Conservation (phyloP, 2,113 vertebrate species). For the Hypomesus transpacificus region DNA sequence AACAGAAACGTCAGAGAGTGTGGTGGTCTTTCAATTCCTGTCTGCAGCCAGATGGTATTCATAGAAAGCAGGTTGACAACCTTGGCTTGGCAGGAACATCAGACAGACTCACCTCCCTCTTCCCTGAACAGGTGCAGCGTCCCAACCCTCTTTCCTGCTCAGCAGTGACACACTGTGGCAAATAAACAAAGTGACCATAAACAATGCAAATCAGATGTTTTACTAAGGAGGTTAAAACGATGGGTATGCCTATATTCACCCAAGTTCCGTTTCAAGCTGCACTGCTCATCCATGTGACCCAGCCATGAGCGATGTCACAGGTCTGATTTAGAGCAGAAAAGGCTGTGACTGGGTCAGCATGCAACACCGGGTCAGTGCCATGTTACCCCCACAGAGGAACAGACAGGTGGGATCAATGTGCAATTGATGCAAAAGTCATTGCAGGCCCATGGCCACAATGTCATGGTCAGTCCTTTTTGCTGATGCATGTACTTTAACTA, state of each 20-base stretch:
- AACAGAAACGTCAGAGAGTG: neutral
- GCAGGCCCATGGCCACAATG: neutral
- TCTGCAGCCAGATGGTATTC: neutral
- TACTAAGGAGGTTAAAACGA: neutral
- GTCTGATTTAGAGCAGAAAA: neutral
- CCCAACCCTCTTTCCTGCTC: neutral
- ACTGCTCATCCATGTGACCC: no score
- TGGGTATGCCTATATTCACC: neutral
- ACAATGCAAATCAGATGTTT: neutral
- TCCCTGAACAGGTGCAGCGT: neutral
- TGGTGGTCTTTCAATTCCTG: neutral
- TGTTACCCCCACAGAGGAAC: neutral
- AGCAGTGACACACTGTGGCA: neutral
- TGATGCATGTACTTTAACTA: conserved; percentile 13
- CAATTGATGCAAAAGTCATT: conserved; percentile 7
- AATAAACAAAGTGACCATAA: neutral
- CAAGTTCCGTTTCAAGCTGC: no score
- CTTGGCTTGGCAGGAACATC: neutral
- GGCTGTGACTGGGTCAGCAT: neutral
- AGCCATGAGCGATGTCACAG: neutral
- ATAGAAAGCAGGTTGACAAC: conserved; percentile 1
- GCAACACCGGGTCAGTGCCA: neutral
- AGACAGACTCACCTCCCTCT: neutral
- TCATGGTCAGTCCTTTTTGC: conserved; percentile 3
- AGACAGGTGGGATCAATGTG: conserved; percentile 6